Evolutionary conservation across 2,888 invertebrate species (phyloP).

Genomic region (Iselma pallidipennis): DNA sequence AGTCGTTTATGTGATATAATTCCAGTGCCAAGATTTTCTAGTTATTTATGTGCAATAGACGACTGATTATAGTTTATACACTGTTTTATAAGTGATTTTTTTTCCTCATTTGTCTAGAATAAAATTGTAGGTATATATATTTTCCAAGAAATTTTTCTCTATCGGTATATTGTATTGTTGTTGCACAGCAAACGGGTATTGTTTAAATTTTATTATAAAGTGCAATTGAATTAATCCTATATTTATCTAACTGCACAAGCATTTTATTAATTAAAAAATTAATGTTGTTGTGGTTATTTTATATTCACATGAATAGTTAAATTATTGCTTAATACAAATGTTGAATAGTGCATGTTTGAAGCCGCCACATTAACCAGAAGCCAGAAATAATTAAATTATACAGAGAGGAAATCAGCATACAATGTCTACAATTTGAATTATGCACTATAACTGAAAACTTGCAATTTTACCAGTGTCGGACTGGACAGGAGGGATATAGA

Average conservation of each 20-base stretch:
- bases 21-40: conserved; percentile 42
- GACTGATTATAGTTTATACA: conserved; percentile 44
- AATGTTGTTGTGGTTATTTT: not conserved
- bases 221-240: too few relatives aligned
- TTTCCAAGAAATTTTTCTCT: too few relatives aligned
- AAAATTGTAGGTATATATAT: too few relatives aligned
- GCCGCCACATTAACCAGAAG: conserved; percentile 20
- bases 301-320: conserved; percentile 5
- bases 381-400: conserved; percentile 19
- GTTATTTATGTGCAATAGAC: conserved; percentile 48
- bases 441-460: too few relatives aligned
- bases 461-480: too few relatives aligned
- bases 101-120: not conserved
- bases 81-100: conserved; percentile 34
- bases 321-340: conserved; percentile 23
- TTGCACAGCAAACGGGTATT: too few relatives aligned
- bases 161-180: too few relatives aligned
- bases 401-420: too few relatives aligned
- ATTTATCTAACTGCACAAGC: too few relatives aligned
- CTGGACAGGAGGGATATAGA: too few relatives aligned
- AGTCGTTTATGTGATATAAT: conserved; percentile 48
- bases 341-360: conserved; percentile 19
- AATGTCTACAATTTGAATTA: too few relatives aligned
- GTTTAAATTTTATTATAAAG: too few relatives aligned
- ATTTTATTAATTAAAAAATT: not conserved